A percentile compares a stretch with the other conserved stretches of the same genome.
Evolutionary conservation across 1,140 invertebrate genomes (phyloP).

Genomic region (Leptopilina clavipes): DNA sequence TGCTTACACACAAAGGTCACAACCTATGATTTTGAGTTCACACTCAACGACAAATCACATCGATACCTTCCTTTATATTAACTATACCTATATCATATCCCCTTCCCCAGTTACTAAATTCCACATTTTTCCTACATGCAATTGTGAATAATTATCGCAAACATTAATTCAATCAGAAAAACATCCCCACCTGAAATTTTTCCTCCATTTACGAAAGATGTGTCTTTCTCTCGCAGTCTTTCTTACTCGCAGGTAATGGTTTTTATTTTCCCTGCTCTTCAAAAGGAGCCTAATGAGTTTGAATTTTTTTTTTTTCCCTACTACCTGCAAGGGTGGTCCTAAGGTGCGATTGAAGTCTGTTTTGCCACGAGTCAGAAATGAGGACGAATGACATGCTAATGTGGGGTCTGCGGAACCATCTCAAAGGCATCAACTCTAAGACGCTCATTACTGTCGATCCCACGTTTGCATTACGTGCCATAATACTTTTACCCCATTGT

Average conservation of each 20-base stretch:
- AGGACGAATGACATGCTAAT: conserved; percentile 25
- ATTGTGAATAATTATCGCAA: too few relatives aligned
- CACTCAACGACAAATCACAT: conserved; percentile 20
- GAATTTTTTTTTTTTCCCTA: neutral
- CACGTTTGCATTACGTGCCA: conserved; percentile 28
- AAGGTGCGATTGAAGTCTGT: neutral
- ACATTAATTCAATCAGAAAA: too few relatives aligned
- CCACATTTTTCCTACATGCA: neutral
- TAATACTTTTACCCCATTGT: neutral
- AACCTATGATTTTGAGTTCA: conserved; percentile 30
- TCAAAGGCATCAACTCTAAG: conserved; percentile 1
- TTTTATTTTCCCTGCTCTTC: neutral
- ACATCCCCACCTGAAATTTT: too few relatives aligned
- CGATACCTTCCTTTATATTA: conserved; percentile 18
- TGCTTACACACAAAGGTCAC: conserved; percentile 22
- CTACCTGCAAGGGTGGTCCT: conserved; percentile 1
- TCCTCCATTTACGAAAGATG: too few relatives aligned
- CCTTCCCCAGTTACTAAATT: neutral
- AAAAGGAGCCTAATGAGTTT: neutral
- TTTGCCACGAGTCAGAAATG: conserved; percentile 26
- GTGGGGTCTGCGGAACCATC: neutral
- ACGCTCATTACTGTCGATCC: conserved; percentile 18
- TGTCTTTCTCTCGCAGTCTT: too few relatives aligned
- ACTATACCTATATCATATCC: neutral
- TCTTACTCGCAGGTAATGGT: too few relatives aligned